These are phyloP conservation scores for Orbicella faveolata DNA, from an alignment of 64 coral and sea anemone species.

Conservation along the genomic window DNA sequence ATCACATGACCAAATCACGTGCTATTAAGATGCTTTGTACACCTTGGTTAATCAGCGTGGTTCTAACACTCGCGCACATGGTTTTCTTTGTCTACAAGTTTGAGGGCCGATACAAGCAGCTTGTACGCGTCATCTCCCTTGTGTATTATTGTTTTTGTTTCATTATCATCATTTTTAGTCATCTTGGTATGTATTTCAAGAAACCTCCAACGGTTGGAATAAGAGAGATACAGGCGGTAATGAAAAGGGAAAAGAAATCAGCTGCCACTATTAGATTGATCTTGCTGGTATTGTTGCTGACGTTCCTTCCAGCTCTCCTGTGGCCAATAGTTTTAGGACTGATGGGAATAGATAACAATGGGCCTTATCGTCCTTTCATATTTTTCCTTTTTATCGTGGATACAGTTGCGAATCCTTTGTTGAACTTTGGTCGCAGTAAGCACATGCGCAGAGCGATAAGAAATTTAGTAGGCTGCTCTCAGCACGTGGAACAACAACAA, in stretches of 20 bases:
- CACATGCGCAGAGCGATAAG: too few species aligned
- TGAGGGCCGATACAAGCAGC: not conserved
- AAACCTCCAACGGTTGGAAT: not conserved
- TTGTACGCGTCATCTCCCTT: not conserved
- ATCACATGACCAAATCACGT: slow-evolving; percentile 4
- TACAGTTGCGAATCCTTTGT: too few species aligned
- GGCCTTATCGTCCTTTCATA: not conserved
- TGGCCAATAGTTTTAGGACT: not conserved
- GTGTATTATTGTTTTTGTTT: not conserved
- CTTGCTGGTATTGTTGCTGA: not conserved
- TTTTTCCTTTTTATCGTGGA: too few species aligned
- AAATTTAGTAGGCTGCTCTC: too few species aligned
- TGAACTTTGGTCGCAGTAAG: too few species aligned
- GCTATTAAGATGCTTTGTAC: not conserved
- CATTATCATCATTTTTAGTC: not conserved
- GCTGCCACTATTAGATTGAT: not conserved
- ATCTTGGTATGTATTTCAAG: not conserved
- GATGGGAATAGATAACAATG: not conserved
- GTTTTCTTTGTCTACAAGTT: not conserved
- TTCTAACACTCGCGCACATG: not conserved
- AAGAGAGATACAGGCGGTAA: not conserved
- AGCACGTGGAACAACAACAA: too few species aligned
- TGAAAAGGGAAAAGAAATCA: not conserved
- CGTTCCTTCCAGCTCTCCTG: not conserved
- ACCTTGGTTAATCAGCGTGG: not conserved